Conservation (phyloP, 2,888 invertebrate species). For the Erynnis tages region DNA sequence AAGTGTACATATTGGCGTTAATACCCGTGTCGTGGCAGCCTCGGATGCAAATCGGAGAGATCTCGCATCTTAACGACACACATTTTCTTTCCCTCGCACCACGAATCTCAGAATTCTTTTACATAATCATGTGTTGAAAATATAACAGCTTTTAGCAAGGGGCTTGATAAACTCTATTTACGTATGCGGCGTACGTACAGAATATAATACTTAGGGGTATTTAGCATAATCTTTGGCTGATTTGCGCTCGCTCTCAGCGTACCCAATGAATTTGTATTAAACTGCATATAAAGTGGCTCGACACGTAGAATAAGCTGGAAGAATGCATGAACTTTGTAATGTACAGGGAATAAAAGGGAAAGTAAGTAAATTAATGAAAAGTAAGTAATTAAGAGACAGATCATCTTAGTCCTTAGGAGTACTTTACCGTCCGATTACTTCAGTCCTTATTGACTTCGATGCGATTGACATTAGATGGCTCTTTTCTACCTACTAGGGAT, state of each 20-base stretch:
- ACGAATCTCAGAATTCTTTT: constrained; percentile 72
- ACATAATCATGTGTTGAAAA: constrained; percentile 80
- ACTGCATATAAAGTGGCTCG: constrained; percentile 18
- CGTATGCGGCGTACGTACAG: constrained; percentile 54
- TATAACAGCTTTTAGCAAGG: constrained; percentile 74
- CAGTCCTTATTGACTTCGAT: too few species aligned
- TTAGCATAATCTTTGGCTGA: constrained; percentile 71
- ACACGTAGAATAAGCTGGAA: constrained; percentile 8
- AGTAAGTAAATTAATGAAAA: background rate
- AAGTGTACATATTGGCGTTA: constrained; percentile 28
- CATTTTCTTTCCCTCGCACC: constrained; percentile 64
- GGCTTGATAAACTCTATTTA: constrained; percentile 62
- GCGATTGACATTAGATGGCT: too few species aligned
- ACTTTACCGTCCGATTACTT: too few species aligned
- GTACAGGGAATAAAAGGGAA: constrained; percentile 8
- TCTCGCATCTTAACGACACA: constrained; percentile 70
- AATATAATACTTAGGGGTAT: constrained; percentile 64
- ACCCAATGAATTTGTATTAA: constrained; percentile 25
- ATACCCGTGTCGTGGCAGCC: constrained; percentile 31
- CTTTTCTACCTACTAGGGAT: too few species aligned
- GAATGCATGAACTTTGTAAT: constrained; percentile 10
- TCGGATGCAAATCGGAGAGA: constrained; percentile 66
- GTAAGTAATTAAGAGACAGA: background rate
- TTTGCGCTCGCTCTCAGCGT: constrained; percentile 34
- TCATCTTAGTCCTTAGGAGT: too few species aligned